Evolutionary conservation across 2,888 invertebrate species (phyloP).

Genomic region (Caenorhabditis drosophilae): DNA sequence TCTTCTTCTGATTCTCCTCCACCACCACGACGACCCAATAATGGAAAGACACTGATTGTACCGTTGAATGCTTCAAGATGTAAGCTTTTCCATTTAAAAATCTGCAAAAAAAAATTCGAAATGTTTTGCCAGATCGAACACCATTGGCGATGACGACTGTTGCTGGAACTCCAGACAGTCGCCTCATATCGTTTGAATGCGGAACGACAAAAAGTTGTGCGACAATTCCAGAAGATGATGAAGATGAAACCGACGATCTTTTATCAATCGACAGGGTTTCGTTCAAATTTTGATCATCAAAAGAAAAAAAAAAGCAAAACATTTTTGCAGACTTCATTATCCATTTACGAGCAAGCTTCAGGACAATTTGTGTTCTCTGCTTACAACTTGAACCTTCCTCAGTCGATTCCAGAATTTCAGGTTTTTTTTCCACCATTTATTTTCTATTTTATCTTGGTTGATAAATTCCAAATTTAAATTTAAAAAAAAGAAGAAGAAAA

Average conservation of each 20-base stretch:
- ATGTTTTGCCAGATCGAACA: conserved; percentile 42
- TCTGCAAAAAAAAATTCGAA: conserved; percentile 3
- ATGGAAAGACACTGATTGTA: conserved; percentile 58
- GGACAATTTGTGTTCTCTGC: conserved; percentile 40
- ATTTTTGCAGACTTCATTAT: conserved; percentile 43
- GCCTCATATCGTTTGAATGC: conserved; percentile 62
- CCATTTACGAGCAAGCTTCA: conserved; percentile 40
- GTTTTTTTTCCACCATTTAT: conserved; percentile 13
- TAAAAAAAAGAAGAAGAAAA: no score
- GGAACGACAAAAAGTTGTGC: conserved; percentile 65
- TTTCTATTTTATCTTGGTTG: background rate
- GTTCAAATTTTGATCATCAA: background rate
- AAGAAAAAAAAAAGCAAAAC: background rate
- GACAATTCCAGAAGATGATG: conserved; percentile 64
- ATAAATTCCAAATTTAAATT: background rate
- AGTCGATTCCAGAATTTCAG: conserved; percentile 51
- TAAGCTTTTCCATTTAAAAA: conserved; percentile 2
- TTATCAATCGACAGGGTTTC: conserved; percentile 62
- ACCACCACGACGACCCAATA: conserved; percentile 38
- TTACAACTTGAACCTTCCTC: conserved; percentile 47
- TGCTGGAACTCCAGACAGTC: conserved; percentile 61
- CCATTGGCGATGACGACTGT: conserved; percentile 46
- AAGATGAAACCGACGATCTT: conserved; percentile 56
- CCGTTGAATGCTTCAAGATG: conserved; percentile 55
- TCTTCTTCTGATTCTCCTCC: conserved; percentile 43